Evolutionary conservation across 2,113 vertebrate species (phyloP).

Genomic region (Athene noctua): DNA sequence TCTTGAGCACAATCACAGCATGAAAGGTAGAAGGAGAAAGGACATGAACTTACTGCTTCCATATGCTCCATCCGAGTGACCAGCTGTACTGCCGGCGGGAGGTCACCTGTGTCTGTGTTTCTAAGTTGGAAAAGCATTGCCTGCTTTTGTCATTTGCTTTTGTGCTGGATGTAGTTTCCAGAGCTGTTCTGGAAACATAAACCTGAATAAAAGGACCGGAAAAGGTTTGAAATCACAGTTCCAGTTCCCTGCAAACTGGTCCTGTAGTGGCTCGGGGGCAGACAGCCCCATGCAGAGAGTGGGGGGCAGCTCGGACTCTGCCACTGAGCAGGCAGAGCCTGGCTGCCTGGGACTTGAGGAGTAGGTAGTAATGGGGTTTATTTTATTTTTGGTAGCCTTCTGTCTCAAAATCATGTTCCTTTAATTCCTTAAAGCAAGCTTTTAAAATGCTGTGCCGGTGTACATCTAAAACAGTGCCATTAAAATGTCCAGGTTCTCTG

Average conservation of each 20-base stretch:
- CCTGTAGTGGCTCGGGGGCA: not conserved
- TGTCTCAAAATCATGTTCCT: not conserved
- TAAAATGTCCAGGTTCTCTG: not conserved
- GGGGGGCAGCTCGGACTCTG: not conserved
- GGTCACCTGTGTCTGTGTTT: not conserved
- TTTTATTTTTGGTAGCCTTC: not conserved
- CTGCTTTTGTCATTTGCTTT: not conserved
- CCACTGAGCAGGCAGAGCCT: not conserved
- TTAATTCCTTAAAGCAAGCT: not conserved
- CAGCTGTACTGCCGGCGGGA: constrained; percentile 16
- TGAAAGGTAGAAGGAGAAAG: not conserved
- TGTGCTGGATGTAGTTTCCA: not conserved
- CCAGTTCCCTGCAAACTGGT: not conserved
- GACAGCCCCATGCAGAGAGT: rapidly evolving
- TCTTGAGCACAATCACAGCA: not conserved
- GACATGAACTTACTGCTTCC: not conserved
- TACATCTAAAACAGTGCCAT: not conserved
- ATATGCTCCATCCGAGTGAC: not conserved
- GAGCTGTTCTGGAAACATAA: not conserved
- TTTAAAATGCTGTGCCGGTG: not conserved
- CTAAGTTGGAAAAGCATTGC: not conserved
- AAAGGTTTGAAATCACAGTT: not conserved
- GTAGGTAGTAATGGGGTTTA: not conserved
- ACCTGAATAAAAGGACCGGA: not conserved
- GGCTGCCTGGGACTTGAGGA: rapidly evolving